phyloP scores from a whole-genome alignment of 2,888 invertebrate species.

The Mesodorylaimus sp. region DNA sequence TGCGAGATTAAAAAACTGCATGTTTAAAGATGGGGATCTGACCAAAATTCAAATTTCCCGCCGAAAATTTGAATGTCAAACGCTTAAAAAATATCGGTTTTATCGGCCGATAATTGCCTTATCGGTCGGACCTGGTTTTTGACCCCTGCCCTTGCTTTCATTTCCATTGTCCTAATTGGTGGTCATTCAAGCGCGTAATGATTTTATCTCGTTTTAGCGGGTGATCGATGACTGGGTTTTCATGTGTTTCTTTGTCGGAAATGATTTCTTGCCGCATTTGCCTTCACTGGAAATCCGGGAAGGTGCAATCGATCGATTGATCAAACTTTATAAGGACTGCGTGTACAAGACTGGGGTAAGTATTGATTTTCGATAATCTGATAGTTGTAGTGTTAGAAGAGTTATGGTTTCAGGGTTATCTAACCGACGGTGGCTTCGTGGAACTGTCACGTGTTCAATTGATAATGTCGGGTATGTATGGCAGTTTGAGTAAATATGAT shows the following conservation, averaged over 20 bases:
- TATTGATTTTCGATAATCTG: background rate
- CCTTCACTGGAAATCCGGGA: slow-evolving; percentile 89
- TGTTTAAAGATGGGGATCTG: too few relatives aligned
- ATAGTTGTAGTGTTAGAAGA: slow-evolving; percentile 7
- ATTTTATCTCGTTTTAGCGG: slow-evolving; percentile 34
- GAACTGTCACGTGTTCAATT: slow-evolving; percentile 78
- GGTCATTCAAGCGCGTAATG: too few relatives aligned
- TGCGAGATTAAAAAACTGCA: too few relatives aligned
- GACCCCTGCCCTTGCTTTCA: too few relatives aligned
- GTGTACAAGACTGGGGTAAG: slow-evolving; percentile 65
- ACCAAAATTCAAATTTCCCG: too few relatives aligned
- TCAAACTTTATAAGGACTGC: slow-evolving; percentile 76
- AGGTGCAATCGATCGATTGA: slow-evolving; percentile 80
- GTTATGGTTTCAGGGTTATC: slow-evolving; percentile 53
- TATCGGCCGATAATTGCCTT: too few relatives aligned
- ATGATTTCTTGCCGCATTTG: slow-evolving; percentile 92
- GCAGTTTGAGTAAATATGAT: too few relatives aligned
- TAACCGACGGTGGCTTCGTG: slow-evolving; percentile 84
- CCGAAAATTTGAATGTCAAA: too few relatives aligned
- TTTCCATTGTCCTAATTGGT: too few relatives aligned
- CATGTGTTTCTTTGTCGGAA: slow-evolving; percentile 99
- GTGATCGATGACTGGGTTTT: slow-evolving; percentile 90
- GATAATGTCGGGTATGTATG: slow-evolving; percentile 51
- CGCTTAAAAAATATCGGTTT: too few relatives aligned
- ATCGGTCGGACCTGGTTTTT: too few relatives aligned